Base-by-base conservation (phyloP, 2,888 invertebrate genomes). In the Steinernema scapterisci region DNA sequence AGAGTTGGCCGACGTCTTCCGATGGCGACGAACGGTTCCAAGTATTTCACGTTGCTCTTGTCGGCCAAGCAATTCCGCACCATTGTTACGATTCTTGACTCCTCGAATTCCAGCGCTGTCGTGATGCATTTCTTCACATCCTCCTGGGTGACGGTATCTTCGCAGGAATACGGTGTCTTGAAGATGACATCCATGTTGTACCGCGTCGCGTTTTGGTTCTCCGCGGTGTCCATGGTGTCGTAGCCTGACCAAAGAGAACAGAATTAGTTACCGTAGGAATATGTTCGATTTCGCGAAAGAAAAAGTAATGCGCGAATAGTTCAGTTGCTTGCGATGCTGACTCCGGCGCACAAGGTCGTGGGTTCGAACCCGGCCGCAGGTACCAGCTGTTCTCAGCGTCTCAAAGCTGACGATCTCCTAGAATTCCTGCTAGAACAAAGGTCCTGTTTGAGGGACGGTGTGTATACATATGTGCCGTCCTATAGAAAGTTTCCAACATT, bases 401-500 rank as follows among this genome's bases (percentile, higher is more conserved):
- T n/a, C 13, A 11, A 6, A 31, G 31, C 63, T 63, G 63, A 63
- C 63, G 63, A 63, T 63, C 27, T 63, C 63, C 63, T 63, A 63
- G 63, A 63, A 63, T 5, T 63, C 63, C 63, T 63, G 63, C 63
- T 11, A 63, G 23, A 63, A 11, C 13, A 63, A 16, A 27, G 63
- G 63, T 25, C 9, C 63, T 63, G 63, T 63, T 63, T 63, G 63
- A 63, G 63, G 63, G 63, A 63, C 19, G 27, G 19, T 63, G 63
- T 16, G 63, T 63, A 16, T 31, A 63, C 31, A 63, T 63, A 63
- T 63, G 63, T n/a, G 63, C 63, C 31, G 16, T 63, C 63, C 63
- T 63, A 63, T 63, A 63, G 63, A 63, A 63, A 63, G 63, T n/a
- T 31, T 16, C 63, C 63, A 5, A 63, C 63, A 63, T 63, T 63